phyloP scores from a whole-genome alignment of 64 coral and sea anemone genomes.

The Stichodactyla helianthus region DNA sequence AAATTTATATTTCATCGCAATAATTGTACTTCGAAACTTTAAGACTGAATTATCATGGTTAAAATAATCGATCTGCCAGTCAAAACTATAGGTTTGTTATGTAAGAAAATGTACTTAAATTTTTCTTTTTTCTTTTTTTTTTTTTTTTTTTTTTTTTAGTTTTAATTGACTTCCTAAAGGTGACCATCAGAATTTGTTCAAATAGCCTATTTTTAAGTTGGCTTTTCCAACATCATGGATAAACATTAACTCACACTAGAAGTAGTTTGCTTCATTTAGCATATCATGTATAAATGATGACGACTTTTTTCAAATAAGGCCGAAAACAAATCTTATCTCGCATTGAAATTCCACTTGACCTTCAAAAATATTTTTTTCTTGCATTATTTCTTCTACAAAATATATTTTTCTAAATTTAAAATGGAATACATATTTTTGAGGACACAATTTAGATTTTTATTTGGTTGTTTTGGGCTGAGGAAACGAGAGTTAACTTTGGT shows the following conservation, averaged over 20 bases:
- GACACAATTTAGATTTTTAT: not conserved
- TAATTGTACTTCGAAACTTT: not conserved
- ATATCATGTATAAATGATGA: not conserved
- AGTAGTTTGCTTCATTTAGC: not conserved
- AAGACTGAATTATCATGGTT: not conserved
- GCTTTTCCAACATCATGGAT: not conserved
- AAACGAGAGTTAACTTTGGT: not conserved
- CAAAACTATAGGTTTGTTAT: not conserved
- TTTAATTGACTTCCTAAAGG: not conserved
- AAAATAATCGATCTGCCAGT: not conserved
- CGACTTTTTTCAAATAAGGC: too few species aligned
- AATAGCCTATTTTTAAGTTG: not conserved
- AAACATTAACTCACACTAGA: not conserved
- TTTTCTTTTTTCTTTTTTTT: not conserved
- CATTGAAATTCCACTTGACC: too few species aligned
- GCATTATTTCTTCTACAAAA: too few species aligned
- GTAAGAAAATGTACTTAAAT: too few species aligned
- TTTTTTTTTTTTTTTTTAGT: not conserved
- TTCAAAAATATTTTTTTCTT: too few species aligned
- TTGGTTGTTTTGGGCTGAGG: not conserved
- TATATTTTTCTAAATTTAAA: not conserved
- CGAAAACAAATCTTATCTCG: too few species aligned
- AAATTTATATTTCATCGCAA: not conserved
- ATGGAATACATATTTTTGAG: not conserved
- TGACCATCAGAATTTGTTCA: not conserved